Percentiles rank a stretch among this genome's conserved stretches.
Conservation (phyloP, 2,888 invertebrate species). For the Scaptomyza caliginosa region DNA sequence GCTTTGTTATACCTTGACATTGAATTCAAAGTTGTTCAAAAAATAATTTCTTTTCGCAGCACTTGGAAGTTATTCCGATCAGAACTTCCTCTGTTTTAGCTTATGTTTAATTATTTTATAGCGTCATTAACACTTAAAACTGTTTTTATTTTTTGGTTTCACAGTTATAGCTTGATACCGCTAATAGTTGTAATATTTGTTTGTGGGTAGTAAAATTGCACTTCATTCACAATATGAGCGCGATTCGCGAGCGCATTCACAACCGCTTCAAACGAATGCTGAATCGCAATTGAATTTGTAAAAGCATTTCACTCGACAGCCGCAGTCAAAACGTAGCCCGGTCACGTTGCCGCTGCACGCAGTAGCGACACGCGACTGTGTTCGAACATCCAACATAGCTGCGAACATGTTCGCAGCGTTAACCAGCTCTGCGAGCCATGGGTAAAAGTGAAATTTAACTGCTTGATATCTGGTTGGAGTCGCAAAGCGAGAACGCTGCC, state of each 20-base stretch:
- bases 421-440: constrained; percentile 15
- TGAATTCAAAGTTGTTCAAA: background rate
- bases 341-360: constrained; percentile 82
- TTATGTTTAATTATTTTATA: too few species aligned
- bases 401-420: constrained; percentile 34
- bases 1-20: background rate
- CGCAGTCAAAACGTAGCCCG: constrained; percentile 40
- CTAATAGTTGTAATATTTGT: constrained; percentile 3
- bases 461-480: constrained; percentile 21
- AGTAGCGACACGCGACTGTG: constrained; percentile 67
- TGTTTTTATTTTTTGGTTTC: constrained; percentile 44
- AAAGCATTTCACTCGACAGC: constrained; percentile 76
- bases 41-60: background rate
- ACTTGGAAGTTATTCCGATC: background rate
- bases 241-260: constrained; percentile 47
- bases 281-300: constrained; percentile 81
- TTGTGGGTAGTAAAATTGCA: constrained; percentile 23
- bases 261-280: constrained; percentile 72
- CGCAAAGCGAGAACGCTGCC: background rate
- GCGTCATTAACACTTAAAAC: constrained; percentile 38
- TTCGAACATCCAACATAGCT: constrained; percentile 32
- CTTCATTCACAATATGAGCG: constrained; percentile 25
- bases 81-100: background rate
- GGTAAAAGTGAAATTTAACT: constrained; percentile 68
- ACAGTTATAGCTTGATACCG: constrained; percentile 38